Evolutionary conservation across 2,888 invertebrate species (phyloP), one percentile per base, ranked within the genome.

Genomic region (Digitonthophagus gazella): DNA sequence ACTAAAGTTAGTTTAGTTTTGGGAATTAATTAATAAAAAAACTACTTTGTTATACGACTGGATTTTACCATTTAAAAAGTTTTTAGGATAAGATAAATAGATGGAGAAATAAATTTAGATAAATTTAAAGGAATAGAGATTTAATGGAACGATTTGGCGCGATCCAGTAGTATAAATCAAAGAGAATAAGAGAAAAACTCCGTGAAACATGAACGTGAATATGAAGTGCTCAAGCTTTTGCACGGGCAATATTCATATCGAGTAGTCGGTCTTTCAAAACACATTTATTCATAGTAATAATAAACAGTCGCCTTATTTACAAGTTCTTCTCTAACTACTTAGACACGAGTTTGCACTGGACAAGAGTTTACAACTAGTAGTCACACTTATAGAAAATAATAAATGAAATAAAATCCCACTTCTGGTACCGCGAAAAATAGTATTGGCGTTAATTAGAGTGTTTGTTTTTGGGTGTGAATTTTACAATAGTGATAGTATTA

Each of bases 161-260:
- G 28, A 44, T 44, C 28, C 28, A 44, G 28, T 5, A 44, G 6
- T 44, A 44, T 44, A 44, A 44, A 11, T 44, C n/a, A n/a, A 44
- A 44, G 3, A 44, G 11, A 1, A 44, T 3, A 5, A 44, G 11
- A 44, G 11, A 5, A 15, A 64, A 18, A 16, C n/a, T 61, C 18
- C 18, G 5, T 61, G 14, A 61, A 19, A 16, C 14, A 58, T 11
- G 1, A 16, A 16, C 58, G 19, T 58, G 16, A 2, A 61, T 55
- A 65, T 44, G 58, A 67, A 28, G 15, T 54, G 75, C 77, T 77
- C 77, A 76, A 77, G 77, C 77, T 69, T 77, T 77, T 77, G 77
- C 77, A 71, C 73, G 77, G 77, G 75, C 77, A 74, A 77, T 72
- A 64, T 65, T 8, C 15, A 58, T 55, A 58, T 65, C 19, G 16